A percentile compares a stretch with the other conserved stretches of the same genome.
These are phyloP conservation scores for Rhinoraja longicauda DNA, from an alignment of 2,797 vertebrate species.

Conservation along the genomic window DNA sequence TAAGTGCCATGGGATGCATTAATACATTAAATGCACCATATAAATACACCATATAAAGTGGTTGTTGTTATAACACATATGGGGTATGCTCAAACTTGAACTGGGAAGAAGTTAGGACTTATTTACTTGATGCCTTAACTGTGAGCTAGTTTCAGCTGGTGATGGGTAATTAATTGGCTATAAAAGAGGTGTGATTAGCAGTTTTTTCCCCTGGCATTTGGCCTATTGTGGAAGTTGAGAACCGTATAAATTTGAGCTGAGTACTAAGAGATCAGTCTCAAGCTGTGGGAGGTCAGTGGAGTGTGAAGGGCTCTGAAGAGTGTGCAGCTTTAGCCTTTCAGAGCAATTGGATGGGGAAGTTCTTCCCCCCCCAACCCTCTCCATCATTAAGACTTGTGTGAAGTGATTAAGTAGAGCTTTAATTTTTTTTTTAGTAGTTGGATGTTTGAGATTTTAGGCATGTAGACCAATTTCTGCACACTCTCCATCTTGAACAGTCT, in stretches of 20 bases:
- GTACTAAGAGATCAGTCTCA: constrained; percentile 14
- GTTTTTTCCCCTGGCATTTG: neutral
- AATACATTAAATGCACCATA: neutral
- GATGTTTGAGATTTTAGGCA: neutral
- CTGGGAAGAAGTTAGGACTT: neutral
- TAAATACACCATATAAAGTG: neutral
- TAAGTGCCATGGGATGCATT: neutral
- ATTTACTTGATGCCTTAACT: constrained; percentile 9
- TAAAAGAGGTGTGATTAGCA: constrained; percentile 16
- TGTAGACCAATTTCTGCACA: too few relatives aligned
- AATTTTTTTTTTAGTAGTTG: neutral
- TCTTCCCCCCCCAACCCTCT: neutral
- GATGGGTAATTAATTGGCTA: constrained; percentile 30
- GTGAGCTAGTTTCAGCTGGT: neutral
- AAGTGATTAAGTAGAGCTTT: neutral
- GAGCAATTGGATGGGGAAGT: neutral
- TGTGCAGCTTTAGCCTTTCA: neutral
- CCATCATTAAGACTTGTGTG: neutral
- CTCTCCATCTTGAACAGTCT: too few relatives aligned
- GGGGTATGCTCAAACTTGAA: neutral
- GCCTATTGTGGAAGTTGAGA: constrained; percentile 26
- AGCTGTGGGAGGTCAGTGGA: neutral
- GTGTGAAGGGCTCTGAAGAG: constrained; percentile 8
- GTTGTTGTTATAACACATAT: neutral
- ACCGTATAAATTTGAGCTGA: constrained; percentile 25